Base-by-base conservation (phyloP, 2,888 invertebrate genomes). In the Fragum whitleyi region DNA sequence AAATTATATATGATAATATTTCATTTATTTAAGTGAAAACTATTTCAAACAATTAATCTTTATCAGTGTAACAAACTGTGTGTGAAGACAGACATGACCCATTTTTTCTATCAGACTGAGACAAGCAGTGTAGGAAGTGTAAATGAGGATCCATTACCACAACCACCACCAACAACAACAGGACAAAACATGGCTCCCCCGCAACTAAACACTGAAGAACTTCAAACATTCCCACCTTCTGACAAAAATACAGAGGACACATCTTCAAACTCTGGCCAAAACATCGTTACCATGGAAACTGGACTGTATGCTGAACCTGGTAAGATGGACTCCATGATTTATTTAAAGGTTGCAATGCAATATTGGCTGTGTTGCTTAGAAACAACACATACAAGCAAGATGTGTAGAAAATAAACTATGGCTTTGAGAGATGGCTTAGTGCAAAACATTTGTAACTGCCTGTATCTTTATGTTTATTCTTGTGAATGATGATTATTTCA, bases 181-280 rank as follows among this genome's bases (percentile, higher is more conserved):
- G 14, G 7, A 47, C 47, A 5, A 47, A 14, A 14, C 5, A 3
- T 19, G 47, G 47, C 16, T 5, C n/a, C 47, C 16, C 2, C 47
- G 14, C n/a, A 14, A 16, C 55, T 77, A 16, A 70, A 71, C 16
- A 53, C 67, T 23, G 71, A 72, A 39, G 81, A 83, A 57, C 65
- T 83, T 36, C 83, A 83, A 42, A 51, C 79, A 29, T 77, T 80
- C 23, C 77, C 79, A 21, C 69, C 68, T 42, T n/a, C 29, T 2
- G 16, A 47, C 29, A 42, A 36, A n/a, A 23, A 42, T 14, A 21
- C 61, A 23, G 72, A 61, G 32, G 72, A 72, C 1, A 21, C 57
- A 39, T 9, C 7, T 47, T 47, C 47, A 47, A 47, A n/a, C n/a
- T 47, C 47, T 14, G 42, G 65, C 23, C 65, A 42, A 16, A 65